Evolutionary conservation across 2,113 vertebrate species (phyloP).

Genomic region (Urocolius indicus): DNA sequence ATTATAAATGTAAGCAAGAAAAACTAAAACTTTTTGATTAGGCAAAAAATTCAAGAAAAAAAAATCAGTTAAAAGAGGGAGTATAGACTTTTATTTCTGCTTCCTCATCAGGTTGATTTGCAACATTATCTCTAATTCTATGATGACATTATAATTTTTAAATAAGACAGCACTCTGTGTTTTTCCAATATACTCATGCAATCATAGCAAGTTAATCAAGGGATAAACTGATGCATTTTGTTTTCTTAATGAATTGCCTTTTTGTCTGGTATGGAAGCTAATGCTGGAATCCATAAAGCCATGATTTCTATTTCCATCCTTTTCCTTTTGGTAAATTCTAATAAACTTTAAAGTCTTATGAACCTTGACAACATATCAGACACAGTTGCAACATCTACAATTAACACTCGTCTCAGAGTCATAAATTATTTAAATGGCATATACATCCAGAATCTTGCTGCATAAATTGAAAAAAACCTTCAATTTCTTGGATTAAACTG

Average conservation of each 20-base stretch:
- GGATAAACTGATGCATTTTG: not conserved
- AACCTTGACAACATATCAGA: not conserved
- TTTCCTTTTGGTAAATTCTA: not conserved
- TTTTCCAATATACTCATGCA: not conserved
- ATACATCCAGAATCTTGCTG: not conserved
- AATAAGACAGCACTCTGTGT: not conserved
- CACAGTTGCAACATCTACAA: not conserved
- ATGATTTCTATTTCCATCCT: not conserved
- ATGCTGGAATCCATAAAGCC: not conserved
- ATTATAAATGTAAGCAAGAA: not conserved
- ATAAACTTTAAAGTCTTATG: not conserved
- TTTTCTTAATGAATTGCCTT: not conserved
- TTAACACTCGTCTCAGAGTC: not conserved
- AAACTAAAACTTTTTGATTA: not conserved
- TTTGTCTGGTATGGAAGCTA: not conserved
- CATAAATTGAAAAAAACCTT: not conserved
- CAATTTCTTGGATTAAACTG: not conserved
- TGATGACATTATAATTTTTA: constrained; percentile 10
- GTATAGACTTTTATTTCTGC: not conserved
- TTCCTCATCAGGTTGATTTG: constrained; percentile 4
- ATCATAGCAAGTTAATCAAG: constrained; percentile 8
- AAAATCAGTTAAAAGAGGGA: not conserved
- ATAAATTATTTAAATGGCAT: not conserved
- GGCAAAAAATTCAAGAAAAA: not conserved
- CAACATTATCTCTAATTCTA: not conserved